phyloP scores from a whole-genome alignment of 2,888 invertebrate genomes.

The Andrena trimmerana region DNA sequence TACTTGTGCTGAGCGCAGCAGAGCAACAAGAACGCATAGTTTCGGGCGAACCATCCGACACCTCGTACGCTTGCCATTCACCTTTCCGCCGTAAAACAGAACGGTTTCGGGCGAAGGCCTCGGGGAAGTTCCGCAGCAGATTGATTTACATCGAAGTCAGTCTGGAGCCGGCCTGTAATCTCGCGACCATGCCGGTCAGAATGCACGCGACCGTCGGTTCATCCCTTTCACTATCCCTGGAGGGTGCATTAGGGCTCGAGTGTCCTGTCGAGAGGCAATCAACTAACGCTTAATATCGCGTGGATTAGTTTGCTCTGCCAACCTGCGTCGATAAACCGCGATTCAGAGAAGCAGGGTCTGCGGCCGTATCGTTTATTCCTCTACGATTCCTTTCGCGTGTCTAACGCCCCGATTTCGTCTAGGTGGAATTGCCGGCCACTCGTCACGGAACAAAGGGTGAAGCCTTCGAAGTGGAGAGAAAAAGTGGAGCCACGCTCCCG shows the following conservation, averaged over 20 bases:
- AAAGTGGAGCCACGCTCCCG: conserved; percentile 70
- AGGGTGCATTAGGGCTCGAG: conserved; percentile 53
- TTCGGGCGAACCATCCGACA: conserved; percentile 17
- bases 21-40: conserved; percentile 15
- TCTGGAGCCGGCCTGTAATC: conserved; percentile 77
- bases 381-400: conserved; percentile 23
- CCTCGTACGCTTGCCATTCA: conserved; percentile 50
- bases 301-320: conserved; percentile 16
- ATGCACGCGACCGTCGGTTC: conserved; percentile 77
- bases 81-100: conserved; percentile 30
- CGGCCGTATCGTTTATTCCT: background rate
- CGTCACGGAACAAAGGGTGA: conserved; percentile 34
- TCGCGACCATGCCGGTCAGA: conserved; percentile 70
- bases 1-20: conserved; percentile 25
- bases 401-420: conserved; percentile 15
- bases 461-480: conserved; percentile 43
- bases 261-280: conserved; percentile 24
- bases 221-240: conserved; percentile 53
- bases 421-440: background rate
- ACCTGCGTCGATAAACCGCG: background rate
- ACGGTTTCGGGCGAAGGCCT: conserved; percentile 44
- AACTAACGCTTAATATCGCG: conserved; percentile 34
- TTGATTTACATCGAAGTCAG: conserved; percentile 79
- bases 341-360: conserved; percentile 10
- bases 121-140: conserved; percentile 63